These are phyloP conservation scores for Pseudomyrmex flavicornis DNA, from an alignment of 1,140 invertebrate species.

Conservation along the genomic window DNA sequence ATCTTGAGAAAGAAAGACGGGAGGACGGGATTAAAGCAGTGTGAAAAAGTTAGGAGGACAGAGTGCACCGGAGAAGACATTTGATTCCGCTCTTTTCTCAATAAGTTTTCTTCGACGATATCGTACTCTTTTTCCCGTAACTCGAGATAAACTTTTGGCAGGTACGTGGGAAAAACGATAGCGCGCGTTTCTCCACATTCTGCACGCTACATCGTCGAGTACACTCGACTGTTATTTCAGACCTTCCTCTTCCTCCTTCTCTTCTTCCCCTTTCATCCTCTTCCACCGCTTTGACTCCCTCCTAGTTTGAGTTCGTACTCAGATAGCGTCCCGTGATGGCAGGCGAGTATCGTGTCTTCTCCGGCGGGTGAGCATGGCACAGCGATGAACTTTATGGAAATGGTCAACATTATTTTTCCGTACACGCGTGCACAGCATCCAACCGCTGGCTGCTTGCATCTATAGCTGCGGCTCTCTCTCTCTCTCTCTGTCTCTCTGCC, in stretches of 20 bases:
- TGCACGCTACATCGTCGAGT: conserved; percentile 51
- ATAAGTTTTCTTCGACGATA: conserved; percentile 51
- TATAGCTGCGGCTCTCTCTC: no score
- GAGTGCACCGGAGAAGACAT: conserved; percentile 21
- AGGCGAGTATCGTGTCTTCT: conserved; percentile 49
- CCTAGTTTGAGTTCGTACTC: conserved; percentile 54
- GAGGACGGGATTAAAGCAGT: conserved; percentile 43
- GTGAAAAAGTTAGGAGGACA: conserved; percentile 39
- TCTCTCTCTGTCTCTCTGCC: no score
- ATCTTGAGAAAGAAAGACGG: conserved; percentile 29
- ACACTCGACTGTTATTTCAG: conserved; percentile 60
- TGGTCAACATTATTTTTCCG: conserved; percentile 60
- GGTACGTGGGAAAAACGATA: conserved; percentile 57
- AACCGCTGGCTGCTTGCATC: background rate
- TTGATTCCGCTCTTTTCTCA: conserved; percentile 57
- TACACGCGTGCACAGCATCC: conserved; percentile 22
- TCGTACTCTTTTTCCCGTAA: conserved; percentile 34
- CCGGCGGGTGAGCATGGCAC: background rate
- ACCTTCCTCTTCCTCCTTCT: background rate
- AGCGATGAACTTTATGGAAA: conserved; percentile 59
- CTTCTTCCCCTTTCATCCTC: background rate
- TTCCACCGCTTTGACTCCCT: background rate
- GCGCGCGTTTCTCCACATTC: conserved; percentile 40
- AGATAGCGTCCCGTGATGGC: conserved; percentile 53
- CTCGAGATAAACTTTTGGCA: conserved; percentile 59